Evolutionary conservation across 1,140 invertebrate species (phyloP).

Genomic region (Rhizoglyphus robini): DNA sequence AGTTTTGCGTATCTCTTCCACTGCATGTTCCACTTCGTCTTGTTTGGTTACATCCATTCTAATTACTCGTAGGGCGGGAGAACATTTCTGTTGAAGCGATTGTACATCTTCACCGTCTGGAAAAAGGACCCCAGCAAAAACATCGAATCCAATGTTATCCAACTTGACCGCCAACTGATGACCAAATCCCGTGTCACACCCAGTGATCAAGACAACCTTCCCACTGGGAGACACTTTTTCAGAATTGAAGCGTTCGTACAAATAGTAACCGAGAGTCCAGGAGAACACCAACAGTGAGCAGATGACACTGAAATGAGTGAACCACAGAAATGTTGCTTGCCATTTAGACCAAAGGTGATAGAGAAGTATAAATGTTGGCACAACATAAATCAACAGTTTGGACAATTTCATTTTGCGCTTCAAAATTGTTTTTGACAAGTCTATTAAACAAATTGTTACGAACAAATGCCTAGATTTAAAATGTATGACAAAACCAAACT

Average conservation of each 20-base stretch:
- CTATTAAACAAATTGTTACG: too few relatives aligned
- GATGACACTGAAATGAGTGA: not conserved
- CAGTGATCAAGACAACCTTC: constrained; percentile 17
- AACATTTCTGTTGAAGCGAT: constrained; percentile 26
- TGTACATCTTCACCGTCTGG: constrained; percentile 31
- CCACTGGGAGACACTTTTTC: not conserved
- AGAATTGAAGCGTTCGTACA: not conserved
- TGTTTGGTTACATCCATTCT: constrained; percentile 36
- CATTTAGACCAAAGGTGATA: too few relatives aligned
- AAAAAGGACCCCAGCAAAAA: constrained; percentile 39
- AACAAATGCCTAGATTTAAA: too few relatives aligned
- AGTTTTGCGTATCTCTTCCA: too few relatives aligned
- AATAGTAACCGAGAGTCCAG: not conserved
- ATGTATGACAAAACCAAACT: too few relatives aligned
- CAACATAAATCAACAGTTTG: too few relatives aligned
- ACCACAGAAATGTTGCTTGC: too few relatives aligned
- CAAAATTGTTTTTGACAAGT: too few relatives aligned
- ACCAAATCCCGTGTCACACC: constrained; percentile 34
- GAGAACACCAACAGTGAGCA: not conserved
- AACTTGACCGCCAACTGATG: constrained; percentile 33
- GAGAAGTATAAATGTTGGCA: too few relatives aligned
- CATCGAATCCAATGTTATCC: constrained; percentile 35
- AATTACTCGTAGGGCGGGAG: constrained; percentile 31
- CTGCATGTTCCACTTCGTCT: constrained; percentile 20
- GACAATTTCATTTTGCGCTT: too few relatives aligned